Conservation (phyloP, 92 coral and sea anemone genomes). For the Metridium senile region DNA sequence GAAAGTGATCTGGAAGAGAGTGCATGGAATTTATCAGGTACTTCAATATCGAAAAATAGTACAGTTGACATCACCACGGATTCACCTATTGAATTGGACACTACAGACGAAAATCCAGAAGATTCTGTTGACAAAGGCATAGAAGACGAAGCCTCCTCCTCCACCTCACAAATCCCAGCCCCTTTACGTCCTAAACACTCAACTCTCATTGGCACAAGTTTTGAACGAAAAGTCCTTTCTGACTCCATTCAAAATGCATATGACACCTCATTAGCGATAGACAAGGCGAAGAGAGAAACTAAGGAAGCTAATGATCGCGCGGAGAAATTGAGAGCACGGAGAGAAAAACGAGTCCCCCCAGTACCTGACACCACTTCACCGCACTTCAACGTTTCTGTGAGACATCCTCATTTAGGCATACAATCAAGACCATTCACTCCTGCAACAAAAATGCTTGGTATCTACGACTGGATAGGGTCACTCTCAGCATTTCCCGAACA, state of each 20-base stretch:
- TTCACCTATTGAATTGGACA: not conserved
- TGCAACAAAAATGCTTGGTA: constrained; percentile 10
- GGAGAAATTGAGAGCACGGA: constrained; percentile 30
- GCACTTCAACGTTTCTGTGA: constrained; percentile 32
- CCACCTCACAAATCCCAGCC: no score
- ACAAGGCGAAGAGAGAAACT: constrained; percentile 29
- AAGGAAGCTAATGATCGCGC: constrained; percentile 1
- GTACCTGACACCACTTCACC: constrained; percentile 15
- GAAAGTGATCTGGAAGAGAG: constrained; percentile 11
- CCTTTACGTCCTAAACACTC: no score
- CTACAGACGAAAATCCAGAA: not conserved
- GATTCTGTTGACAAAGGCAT: not conserved
- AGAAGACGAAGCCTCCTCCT: not conserved
- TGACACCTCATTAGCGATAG: constrained; percentile 28
- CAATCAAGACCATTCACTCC: constrained; percentile 26
- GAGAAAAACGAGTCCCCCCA: constrained; percentile 22
- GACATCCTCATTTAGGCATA: constrained; percentile 45
- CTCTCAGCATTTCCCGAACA: constrained; percentile 40
- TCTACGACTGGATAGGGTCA: constrained; percentile 57
- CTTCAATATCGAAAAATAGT: not conserved
- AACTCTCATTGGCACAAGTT: constrained; percentile 42
- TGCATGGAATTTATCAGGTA: not conserved
- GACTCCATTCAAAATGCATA: constrained; percentile 34
- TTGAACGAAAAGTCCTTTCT: constrained; percentile 30
- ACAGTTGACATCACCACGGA: not conserved